Conservation (phyloP, 2,888 invertebrate genomes). For the Melolontha melolontha region DNA sequence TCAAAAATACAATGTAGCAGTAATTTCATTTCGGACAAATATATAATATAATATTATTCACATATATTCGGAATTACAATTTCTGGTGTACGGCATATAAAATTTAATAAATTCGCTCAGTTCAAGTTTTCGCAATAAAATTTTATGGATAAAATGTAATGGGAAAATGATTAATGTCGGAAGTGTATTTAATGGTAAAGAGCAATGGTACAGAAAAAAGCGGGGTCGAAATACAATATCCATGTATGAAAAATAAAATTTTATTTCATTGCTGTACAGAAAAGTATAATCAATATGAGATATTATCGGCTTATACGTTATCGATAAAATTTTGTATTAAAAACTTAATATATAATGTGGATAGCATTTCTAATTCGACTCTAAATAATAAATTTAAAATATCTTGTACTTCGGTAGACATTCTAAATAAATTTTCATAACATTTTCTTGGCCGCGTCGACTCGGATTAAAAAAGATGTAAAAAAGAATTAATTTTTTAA, state of each 20-base stretch:
- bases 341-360: too few relatives aligned
- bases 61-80: too few relatives aligned
- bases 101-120: slow-evolving; percentile 24
- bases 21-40: too few relatives aligned
- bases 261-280: slow-evolving; percentile 22
- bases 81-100: neutral
- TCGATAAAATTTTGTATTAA: too few relatives aligned
- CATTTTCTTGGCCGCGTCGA: neutral
- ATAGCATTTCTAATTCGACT: too few relatives aligned
- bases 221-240: slow-evolving; percentile 7
- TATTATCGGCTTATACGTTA: neutral
- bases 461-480: slow-evolving; percentile 33
- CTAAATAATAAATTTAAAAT: too few relatives aligned
- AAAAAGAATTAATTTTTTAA: slow-evolving; percentile 27
- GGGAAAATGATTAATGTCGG: slow-evolving; percentile 29
- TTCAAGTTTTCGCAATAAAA: slow-evolving; percentile 18
- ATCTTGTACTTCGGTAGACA: too few relatives aligned
- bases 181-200: slow-evolving; percentile 18
- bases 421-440: too few relatives aligned
- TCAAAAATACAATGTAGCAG: too few relatives aligned
- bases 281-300: slow-evolving; percentile 19
- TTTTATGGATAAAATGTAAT: slow-evolving; percentile 32
- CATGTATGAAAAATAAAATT: slow-evolving; percentile 26
- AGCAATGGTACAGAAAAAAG: slow-evolving; percentile 17
- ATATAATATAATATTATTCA: too few relatives aligned